phyloP scores from a whole-genome alignment of 2,113 vertebrate genomes.

The Laticauda colubrina region DNA sequence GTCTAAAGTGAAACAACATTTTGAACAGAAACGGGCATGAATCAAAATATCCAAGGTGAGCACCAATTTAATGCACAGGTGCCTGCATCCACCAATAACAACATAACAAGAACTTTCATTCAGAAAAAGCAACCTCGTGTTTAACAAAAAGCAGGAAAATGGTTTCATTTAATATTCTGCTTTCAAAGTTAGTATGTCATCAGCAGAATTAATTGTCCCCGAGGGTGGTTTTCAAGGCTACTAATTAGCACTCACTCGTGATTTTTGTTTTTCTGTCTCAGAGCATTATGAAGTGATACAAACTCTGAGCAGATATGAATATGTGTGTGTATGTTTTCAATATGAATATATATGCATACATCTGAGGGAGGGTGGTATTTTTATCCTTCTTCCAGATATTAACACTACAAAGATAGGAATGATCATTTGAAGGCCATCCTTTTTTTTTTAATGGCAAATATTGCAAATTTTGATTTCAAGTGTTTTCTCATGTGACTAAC shows the following conservation, averaged over 20 bases:
- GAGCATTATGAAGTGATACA: conserved; percentile 11
- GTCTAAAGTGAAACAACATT: neutral
- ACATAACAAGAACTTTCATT: neutral
- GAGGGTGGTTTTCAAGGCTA: conserved; percentile 16
- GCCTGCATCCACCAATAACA: neutral
- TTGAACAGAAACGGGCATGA: neutral
- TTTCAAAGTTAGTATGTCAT: conserved; percentile 35
- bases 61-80: neutral
- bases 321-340: neutral
- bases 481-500: conserved; percentile 53
- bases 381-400: conserved; percentile 15
- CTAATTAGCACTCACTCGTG: conserved; percentile 14
- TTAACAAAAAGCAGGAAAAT: neutral
- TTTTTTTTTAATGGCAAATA: conserved; percentile 55
- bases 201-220: neutral
- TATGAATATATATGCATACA: neutral
- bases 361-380: neutral
- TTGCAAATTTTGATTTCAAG: conserved; percentile 62
- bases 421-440: conserved; percentile 30
- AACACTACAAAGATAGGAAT: conserved; percentile 41
- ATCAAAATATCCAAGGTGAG: neutral
- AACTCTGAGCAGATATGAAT: neutral
- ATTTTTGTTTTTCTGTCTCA: conserved; percentile 1
- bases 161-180: conserved; percentile 10
- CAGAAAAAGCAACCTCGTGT: neutral